These are phyloP conservation scores for Drosophila nebulosa DNA, from an alignment of 1,140 invertebrate genomes.

Conservation along the genomic window DNA sequence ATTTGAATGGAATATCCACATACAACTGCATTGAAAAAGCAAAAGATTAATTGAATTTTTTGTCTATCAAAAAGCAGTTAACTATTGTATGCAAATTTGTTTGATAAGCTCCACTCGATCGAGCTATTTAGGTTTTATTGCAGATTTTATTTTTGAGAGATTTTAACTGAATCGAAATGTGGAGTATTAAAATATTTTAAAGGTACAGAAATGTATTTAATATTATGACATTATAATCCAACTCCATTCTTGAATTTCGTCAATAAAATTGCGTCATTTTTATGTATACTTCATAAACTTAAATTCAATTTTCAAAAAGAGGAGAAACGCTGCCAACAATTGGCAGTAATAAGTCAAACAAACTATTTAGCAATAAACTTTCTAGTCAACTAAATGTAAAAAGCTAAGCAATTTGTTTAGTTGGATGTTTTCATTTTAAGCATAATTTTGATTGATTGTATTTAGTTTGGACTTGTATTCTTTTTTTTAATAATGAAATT, in stretches of 20 bases:
- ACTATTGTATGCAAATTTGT: constrained; percentile 1
- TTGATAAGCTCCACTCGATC: not conserved
- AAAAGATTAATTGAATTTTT: constrained; percentile 67
- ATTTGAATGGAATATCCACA: constrained; percentile 74
- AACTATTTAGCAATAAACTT: not conserved
- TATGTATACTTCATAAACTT: too few species aligned
- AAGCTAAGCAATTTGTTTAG: not conserved
- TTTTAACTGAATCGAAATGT: too few species aligned
- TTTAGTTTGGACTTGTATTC: not conserved
- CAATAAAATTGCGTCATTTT: too few species aligned
- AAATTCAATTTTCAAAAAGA: too few species aligned
- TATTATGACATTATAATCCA: too few species aligned
- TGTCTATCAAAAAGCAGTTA: constrained; percentile 17
- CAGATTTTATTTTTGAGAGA: not conserved
- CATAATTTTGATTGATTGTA: not conserved
- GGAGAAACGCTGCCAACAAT: too few species aligned
- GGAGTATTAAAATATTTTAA: too few species aligned
- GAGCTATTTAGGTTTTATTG: not conserved
- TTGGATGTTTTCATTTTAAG: not conserved
- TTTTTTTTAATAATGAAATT: constrained; percentile 2
- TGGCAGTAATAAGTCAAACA: too few species aligned
- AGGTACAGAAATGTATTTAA: too few species aligned
- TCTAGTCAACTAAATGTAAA: not conserved
- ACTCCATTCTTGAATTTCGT: too few species aligned
- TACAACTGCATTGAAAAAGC: constrained; percentile 33